These are phyloP conservation scores for Peucedramus taeniatus DNA, from an alignment of 2,113 vertebrate species.

Conservation along the genomic window DNA sequence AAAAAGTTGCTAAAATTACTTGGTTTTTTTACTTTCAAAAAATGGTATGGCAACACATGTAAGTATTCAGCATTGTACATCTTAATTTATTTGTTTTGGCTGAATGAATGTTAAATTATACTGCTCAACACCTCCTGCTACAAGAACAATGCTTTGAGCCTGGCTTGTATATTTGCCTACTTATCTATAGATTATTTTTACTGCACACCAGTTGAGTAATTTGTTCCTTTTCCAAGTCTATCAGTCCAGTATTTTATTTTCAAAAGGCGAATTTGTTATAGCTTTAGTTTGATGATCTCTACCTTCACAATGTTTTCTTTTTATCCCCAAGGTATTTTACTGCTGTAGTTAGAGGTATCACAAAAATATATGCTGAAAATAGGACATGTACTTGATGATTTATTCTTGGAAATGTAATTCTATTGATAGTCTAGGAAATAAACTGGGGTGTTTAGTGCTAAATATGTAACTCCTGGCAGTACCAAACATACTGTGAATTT, in stretches of 20 bases:
- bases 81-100: slow-evolving; percentile 46
- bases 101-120: slow-evolving; percentile 53
- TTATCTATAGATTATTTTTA: slow-evolving; percentile 53
- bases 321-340: neutral
- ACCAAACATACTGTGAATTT: neutral
- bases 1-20: neutral
- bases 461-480: neutral
- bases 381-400: neutral
- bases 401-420: neutral
- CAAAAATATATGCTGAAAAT: neutral
- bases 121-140: slow-evolving; percentile 10
- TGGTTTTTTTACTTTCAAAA: neutral
- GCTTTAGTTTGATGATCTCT: neutral
- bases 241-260: slow-evolving; percentile 27
- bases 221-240: slow-evolving; percentile 31
- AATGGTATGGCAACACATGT: slow-evolving; percentile 31
- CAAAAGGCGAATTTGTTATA: neutral
- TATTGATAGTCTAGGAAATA: neutral
- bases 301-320: neutral
- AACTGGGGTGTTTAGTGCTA: neutral
- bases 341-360: neutral
- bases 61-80: slow-evolving; percentile 32
- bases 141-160: neutral
- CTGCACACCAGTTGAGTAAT: slow-evolving; percentile 28
- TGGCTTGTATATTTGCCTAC: slow-evolving; percentile 38